Evolutionary conservation across 2,888 invertebrate species (phyloP), one percentile per base, ranked within the genome.

Genomic region (Tachina fera): DNA sequence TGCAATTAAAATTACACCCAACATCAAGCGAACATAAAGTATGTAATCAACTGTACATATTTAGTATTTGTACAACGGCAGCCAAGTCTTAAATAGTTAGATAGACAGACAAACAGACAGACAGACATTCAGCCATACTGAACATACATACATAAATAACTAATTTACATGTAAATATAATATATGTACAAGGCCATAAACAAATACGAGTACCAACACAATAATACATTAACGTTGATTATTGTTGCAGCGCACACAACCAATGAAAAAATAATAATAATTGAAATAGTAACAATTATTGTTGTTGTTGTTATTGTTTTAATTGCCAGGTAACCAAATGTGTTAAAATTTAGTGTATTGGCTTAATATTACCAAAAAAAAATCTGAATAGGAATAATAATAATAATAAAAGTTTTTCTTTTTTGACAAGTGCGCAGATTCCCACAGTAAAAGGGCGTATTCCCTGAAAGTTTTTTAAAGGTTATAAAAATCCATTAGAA

Each of bases 121-220:
- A 1, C 16, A 3, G 9, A 19, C 19, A 16, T 6, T 11, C 19
- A 13, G 22, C 11, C 10, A 22, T 6, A 19, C 45, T 22, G 3
- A 43, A 0, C 19, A 2, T 19, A 9, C 3, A 63, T 22, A 65
- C 47, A 65, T 14, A 47, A 14, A 9, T 47, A 65, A 19, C 10
- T 19, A 63, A 63, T 45, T 22, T 63, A 4, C 43, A 63, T 43
- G 11, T 19, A 22, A 43, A 63, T 63, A 53, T 13, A 53, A 53
- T 53, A n/a, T n/a, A n/a, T 31, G 9, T 53, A 45, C 19, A n/a
- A 41, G 16, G 41, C 3, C 16, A 22, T 14, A 14, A 47, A 22
- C 63, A 22, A 45, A 45, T 43, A 22, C 63, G 14, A 45, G 22
- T 43, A 43, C 16, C 43, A 16, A 63, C 9, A 63, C 63, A 63